These are phyloP conservation scores for Syrphus vitripennis DNA, from an alignment of 2,888 invertebrate species.

Conservation along the genomic window DNA sequence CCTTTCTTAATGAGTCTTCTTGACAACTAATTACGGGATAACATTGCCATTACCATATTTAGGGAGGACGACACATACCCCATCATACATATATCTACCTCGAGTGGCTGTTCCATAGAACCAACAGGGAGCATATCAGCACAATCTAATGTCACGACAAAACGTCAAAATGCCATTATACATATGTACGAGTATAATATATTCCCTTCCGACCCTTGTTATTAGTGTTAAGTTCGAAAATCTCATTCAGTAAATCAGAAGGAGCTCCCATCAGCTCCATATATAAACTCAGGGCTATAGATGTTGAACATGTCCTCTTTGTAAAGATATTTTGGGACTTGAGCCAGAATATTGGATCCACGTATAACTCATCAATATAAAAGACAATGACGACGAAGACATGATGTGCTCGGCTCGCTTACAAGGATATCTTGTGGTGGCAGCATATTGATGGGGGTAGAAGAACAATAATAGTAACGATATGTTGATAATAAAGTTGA, in stretches of 20 bases:
- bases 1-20: conserved; percentile 48
- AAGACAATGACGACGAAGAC: neutral
- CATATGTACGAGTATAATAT: neutral
- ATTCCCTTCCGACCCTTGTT: conserved; percentile 19
- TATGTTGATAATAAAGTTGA: conserved; percentile 15
- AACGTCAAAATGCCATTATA: conserved; percentile 36
- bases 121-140: neutral
- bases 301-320: neutral
- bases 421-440: neutral
- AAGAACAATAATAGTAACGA: conserved; percentile 18
- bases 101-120: neutral
- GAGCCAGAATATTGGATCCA: conserved; percentile 37
- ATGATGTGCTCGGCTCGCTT: conserved; percentile 13
- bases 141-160: conserved; percentile 21
- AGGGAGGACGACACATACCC: neutral
- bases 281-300: neutral
- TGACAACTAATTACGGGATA: conserved; percentile 63
- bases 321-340: conserved; percentile 8
- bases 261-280: neutral
- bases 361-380: conserved; percentile 21
- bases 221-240: conserved; percentile 30
- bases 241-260: conserved; percentile 35
- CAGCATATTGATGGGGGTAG: neutral
- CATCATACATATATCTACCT: neutral
- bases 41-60: conserved; percentile 36